phyloP scores from a whole-genome alignment of 2,888 invertebrate species.

The Aphodius granarius region DNA sequence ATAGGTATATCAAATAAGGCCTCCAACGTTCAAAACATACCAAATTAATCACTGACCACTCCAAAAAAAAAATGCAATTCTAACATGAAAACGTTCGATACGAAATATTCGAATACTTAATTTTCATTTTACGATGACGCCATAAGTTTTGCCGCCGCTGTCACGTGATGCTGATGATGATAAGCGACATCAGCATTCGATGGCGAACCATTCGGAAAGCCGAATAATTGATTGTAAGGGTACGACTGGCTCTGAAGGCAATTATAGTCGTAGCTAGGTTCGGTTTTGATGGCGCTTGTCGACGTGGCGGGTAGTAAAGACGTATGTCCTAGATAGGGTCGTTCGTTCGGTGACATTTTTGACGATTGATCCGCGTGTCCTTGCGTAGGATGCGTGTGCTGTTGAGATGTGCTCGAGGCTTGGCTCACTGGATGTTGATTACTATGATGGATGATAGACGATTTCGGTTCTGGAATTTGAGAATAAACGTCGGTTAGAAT shows the following conservation, averaged over 20 bases:
- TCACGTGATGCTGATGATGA: conserved; percentile 84
- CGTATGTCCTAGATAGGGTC: conserved; percentile 61
- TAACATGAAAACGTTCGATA: not conserved
- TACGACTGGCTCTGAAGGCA: conserved; percentile 52
- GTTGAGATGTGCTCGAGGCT: conserved; percentile 24
- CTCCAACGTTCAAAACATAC: too few relatives aligned
- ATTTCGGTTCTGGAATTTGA: conserved; percentile 47
- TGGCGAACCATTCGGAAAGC: conserved; percentile 53
- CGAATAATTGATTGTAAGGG: conserved; percentile 61
- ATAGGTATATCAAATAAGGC: too few relatives aligned
- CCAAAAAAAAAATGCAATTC: not conserved
- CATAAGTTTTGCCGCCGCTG: conserved; percentile 81
- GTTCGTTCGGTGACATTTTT: conserved; percentile 40
- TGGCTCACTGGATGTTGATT: conserved; percentile 30
- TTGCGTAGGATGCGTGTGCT: conserved; percentile 21
- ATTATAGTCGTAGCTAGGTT: conserved; percentile 53
- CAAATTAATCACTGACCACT: too few relatives aligned
- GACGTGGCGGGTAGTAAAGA: conserved; percentile 57
- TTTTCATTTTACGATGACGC: conserved; percentile 69
- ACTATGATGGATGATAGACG: conserved; percentile 38
- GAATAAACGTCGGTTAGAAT: too few relatives aligned
- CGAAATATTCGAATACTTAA: not conserved
- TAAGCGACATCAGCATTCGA: conserved; percentile 67
- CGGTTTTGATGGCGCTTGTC: conserved; percentile 51
- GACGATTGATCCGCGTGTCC: conserved; percentile 27